Evolutionary conservation across 2,888 invertebrate genomes (phyloP).

Genomic region (Eristalis tenax): DNA sequence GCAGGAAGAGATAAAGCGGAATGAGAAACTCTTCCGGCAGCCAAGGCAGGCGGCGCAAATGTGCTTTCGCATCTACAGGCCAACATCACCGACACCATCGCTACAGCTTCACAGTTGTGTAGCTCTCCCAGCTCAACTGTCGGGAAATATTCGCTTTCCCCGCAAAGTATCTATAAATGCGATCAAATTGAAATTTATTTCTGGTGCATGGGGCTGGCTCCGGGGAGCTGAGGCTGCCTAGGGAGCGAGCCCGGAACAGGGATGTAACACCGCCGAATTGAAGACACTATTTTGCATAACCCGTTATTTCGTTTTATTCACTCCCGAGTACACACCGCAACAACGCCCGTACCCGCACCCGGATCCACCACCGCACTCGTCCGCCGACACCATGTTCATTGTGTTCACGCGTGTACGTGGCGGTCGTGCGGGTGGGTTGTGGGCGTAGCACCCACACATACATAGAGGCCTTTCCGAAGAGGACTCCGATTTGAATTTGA

Average conservation of each 20-base stretch:
- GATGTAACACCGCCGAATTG: conserved; percentile 23
- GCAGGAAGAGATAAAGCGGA: conserved; percentile 64
- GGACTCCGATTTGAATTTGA: conserved; percentile 51
- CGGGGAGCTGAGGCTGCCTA: not conserved
- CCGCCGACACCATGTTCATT: conserved; percentile 13
- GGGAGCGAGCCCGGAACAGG: not conserved
- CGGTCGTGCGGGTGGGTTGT: too few relatives aligned
- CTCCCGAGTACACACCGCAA: conserved; percentile 42
- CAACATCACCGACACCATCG: too few relatives aligned
- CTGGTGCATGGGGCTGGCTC: conserved; percentile 17
- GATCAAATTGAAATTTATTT: conserved; percentile 72
- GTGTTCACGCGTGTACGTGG: conserved; percentile 44
- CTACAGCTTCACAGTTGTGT: not conserved
- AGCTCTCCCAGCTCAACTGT: conserved; percentile 31
- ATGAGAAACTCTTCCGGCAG: conserved; percentile 64
- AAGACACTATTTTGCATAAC: conserved; percentile 71
- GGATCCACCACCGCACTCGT: not conserved
- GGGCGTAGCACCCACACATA: not conserved
- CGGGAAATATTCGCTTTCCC: conserved; percentile 40
- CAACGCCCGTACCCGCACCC: conserved; percentile 10
- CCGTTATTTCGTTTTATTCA: conserved; percentile 69
- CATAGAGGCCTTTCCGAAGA: not conserved
- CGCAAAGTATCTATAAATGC: conserved; percentile 62
- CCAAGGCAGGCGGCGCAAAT: conserved; percentile 35
- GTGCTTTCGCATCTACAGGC: conserved; percentile 7